Conservation (phyloP, 1,140 invertebrate species). For the Drosophila malerkotliana region DNA sequence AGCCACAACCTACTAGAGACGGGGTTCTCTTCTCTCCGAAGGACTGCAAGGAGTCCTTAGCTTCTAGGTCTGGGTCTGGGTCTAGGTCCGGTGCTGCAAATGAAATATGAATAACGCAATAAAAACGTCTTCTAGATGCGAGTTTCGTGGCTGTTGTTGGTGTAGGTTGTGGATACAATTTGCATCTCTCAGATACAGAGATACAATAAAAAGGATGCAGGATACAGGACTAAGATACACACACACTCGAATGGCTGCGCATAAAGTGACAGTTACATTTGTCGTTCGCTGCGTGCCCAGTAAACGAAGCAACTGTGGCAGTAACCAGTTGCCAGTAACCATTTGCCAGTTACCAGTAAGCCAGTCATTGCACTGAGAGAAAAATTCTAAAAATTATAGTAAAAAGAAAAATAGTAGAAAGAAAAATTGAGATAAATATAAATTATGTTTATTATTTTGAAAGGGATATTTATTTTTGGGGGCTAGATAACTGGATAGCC, state of each 20-base stretch:
- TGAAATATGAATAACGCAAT: slow-evolving; percentile 74
- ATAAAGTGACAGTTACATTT: slow-evolving; percentile 68
- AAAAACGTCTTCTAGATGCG: slow-evolving; percentile 55
- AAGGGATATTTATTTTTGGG: too few species aligned
- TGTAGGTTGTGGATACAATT: slow-evolving; percentile 33
- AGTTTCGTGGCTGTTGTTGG: slow-evolving; percentile 3
- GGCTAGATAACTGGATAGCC: too few species aligned
- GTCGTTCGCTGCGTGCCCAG: slow-evolving; percentile 32
- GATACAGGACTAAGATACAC: slow-evolving; percentile 4
- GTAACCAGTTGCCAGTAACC: slow-evolving; percentile 49
- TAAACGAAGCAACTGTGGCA: slow-evolving; percentile 32
- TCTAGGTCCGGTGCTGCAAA: slow-evolving; percentile 35
- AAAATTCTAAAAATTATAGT: neutral
- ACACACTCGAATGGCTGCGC: slow-evolving; percentile 47
- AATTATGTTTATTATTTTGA: too few species aligned
- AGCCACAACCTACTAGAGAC: slow-evolving; percentile 5
- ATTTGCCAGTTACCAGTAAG: slow-evolving; percentile 27
- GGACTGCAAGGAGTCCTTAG: slow-evolving; percentile 5
- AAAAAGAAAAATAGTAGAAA: too few species aligned
- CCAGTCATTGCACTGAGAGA: neutral
- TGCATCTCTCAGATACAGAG: slow-evolving; percentile 30
- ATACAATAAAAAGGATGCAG: neutral
- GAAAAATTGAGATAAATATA: too few species aligned
- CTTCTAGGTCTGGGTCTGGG: neutral
- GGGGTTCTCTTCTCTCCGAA: neutral